Percentiles rank a stretch among this genome's conserved stretches.
Evolutionary conservation across 2,113 vertebrate genomes (phyloP).

Genomic region (Chelonoidis abingdonii): DNA sequence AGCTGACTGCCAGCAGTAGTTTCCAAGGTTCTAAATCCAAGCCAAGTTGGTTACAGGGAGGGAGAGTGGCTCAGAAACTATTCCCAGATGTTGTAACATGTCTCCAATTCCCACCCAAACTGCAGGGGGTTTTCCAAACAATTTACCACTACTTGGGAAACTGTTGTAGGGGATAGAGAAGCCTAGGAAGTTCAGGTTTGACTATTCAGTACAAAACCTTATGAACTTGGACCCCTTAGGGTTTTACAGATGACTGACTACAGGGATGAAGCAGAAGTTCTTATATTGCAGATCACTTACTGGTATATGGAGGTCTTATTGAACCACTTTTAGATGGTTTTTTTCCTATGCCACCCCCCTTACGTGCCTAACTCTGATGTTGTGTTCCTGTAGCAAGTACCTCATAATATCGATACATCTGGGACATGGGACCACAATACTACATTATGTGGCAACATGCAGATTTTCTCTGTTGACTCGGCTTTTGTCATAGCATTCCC

Average conservation of each 20-base stretch:
- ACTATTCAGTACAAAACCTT: not conserved
- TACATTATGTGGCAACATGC: slow-evolving; percentile 52
- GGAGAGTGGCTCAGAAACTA: not conserved
- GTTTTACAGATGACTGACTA: not conserved
- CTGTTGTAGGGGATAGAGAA: slow-evolving; percentile 31
- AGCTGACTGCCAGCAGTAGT: not conserved
- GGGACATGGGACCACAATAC: slow-evolving; percentile 38
- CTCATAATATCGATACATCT: slow-evolving; percentile 48
- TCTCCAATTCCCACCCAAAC: slow-evolving; percentile 39
- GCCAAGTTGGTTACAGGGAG: no score
- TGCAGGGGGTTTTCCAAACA: slow-evolving; percentile 55
- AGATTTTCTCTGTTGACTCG: slow-evolving; percentile 30
- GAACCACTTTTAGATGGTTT: not conserved
- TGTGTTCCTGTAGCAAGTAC: slow-evolving; percentile 47
- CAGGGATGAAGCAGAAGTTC: not conserved
- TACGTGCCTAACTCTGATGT: not conserved
- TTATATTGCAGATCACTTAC: not conserved
- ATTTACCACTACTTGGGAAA: slow-evolving; percentile 34
- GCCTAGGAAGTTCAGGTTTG: not conserved
- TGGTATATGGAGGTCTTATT: not conserved
- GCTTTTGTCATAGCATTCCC: slow-evolving; percentile 2
- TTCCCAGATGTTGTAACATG: slow-evolving; percentile 45
- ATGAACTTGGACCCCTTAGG: not conserved
- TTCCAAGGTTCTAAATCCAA: no score
- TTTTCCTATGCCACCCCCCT: slow-evolving; percentile 36